Evolutionary conservation across 2,113 vertebrate genomes (phyloP), one percentile per base, ranked within the genome.

Genomic region (Equus przewalskii): DNA sequence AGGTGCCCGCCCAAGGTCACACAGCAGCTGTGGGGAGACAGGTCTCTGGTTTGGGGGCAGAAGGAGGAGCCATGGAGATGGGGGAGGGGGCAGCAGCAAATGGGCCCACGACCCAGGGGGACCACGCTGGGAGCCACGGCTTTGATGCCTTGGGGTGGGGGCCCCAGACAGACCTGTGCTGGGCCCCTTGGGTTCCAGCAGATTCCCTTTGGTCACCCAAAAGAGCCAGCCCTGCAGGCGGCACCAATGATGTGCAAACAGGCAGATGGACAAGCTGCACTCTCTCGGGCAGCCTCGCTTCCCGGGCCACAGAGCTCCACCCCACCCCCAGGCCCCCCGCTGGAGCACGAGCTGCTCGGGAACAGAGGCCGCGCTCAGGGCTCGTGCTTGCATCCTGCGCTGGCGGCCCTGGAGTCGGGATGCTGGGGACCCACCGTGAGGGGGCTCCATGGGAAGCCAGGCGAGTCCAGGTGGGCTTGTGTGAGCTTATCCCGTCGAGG

Each of bases 221-320:
- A 54, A 3, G 54, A 19, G 11, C 22, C 49, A 49, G 44, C 33
- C 7, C 67, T 83, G 69, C 7, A 22, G 10, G 28, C 5, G 13
- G 33, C 72, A n/a, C 36, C 0, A 14, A 14, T 18, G 56, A 0
- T 24, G 36, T 5, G 8, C 3, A 21, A 6, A 6, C 36, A 54
- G 60, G 82, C 13, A 18, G 21, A 4, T 7, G 70, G 15, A 33
- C 65, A 30, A 22, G 24, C 5, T 11, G 36, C 6, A 30, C 30
- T 51, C 36, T 15, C 7, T 24, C 30, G 0, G 22, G 64, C 85
- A 16, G 60, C 65, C 26, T 54, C 16, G n/a, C 64, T n/a, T 22
- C 89, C 30, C 2, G 89, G 41, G 62, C 72, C 85, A 19, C 36
- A 41, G 36, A 41, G 36, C 36, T 41, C 36, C 36, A 41, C 36